A percentile compares a stretch with the other conserved stretches of the same genome.
Conservation (phyloP, 2,113 vertebrate genomes). For the Holacanthus passer region DNA sequence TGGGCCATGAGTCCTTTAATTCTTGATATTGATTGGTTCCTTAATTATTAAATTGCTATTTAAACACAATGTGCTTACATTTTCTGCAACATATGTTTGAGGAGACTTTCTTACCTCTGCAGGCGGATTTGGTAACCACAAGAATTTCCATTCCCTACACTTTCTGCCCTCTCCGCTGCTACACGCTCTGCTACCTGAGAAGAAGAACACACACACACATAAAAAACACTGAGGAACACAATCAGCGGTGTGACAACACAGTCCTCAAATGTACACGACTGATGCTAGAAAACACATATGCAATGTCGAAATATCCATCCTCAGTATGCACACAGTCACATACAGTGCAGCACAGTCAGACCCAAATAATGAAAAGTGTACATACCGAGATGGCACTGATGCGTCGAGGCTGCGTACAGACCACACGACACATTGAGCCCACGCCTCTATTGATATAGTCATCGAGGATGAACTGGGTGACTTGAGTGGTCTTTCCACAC, state of each 20-base stretch:
- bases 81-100: conserved; percentile 8
- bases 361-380: conserved; percentile 3
- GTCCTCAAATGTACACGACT: not conserved
- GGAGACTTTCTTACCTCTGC: conserved; percentile 88
- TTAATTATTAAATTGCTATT: conserved; percentile 12
- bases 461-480: conserved; percentile 97
- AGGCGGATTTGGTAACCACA: conserved; percentile 98
- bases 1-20: not conserved
- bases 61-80: conserved; percentile 4
- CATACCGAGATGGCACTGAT: conserved; percentile 98
- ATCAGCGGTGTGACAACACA: not conserved
- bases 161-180: conserved; percentile 92
- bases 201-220: not conserved
- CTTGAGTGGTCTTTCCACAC: conserved; percentile 98
- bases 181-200: conserved; percentile 96
- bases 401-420: conserved; percentile 95
- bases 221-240: not conserved
- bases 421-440: conserved; percentile 92
- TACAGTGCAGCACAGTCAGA: not conserved
- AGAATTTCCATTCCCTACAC: conserved; percentile 91
- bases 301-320: not conserved
- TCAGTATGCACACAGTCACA: not conserved
- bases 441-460: conserved; percentile 89
- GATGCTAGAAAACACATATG: not conserved
- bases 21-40: not conserved